phyloP scores from a whole-genome alignment of 2,888 invertebrate genomes.

The Dione juno region DNA sequence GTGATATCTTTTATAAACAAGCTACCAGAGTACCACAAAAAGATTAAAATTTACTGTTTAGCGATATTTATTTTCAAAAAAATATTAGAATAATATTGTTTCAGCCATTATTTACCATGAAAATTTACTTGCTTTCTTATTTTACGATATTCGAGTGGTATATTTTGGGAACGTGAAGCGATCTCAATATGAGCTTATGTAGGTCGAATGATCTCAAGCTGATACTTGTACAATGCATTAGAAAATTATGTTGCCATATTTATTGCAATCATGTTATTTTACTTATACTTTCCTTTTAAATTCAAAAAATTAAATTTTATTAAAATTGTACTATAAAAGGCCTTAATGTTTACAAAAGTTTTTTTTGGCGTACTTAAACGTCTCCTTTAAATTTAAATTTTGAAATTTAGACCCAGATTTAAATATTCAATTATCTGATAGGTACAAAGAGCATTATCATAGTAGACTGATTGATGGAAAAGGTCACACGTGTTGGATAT shows the following conservation, averaged over 20 bases:
- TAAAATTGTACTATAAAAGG: too few species aligned
- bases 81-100: background rate
- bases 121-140: conserved; percentile 19
- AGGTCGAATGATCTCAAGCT: conserved; percentile 18
- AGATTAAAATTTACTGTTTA: background rate
- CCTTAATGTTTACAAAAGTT: too few species aligned
- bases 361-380: background rate
- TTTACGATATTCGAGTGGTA: conserved; percentile 23
- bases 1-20: background rate
- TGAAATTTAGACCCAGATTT: background rate
- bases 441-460: conserved; percentile 51
- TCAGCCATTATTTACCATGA: conserved; percentile 5
- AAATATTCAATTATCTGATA: conserved; percentile 23
- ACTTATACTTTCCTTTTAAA: too few species aligned
- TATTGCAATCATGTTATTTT: background rate
- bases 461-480: conserved; percentile 67
- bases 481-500: conserved; percentile 53
- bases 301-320: too few species aligned
- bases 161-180: conserved; percentile 21
- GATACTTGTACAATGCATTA: conserved; percentile 18
- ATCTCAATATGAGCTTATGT: conserved; percentile 17
- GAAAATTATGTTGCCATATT: conserved; percentile 13
- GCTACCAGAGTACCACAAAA: background rate
- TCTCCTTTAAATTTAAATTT: background rate
- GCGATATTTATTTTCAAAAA: conserved; percentile 1